Base-by-base conservation (phyloP, 1,140 invertebrate genomes). In the Drosophila albomicans region DNA sequence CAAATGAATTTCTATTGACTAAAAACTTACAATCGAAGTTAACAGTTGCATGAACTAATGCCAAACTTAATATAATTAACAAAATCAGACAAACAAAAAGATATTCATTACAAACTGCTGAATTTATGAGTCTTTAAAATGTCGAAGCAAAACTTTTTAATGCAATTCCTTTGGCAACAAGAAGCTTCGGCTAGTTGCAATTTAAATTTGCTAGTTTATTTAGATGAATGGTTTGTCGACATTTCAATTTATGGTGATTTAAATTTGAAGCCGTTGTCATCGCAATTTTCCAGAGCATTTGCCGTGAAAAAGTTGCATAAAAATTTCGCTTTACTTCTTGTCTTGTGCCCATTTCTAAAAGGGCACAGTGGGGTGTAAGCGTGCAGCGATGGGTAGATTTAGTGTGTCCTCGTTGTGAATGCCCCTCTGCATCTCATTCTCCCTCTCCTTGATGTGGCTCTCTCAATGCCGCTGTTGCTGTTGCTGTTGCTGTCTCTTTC, bases 241-340 rank as follows among this genome's bases (percentile, higher is more conserved):
- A 75, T 82, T 81, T 85, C 78, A 80, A 81, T 80, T 86, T 82
- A 71, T 69, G 79, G 68, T 74, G 74, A 69, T 66, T 79, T 76
- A 58, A 76, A 79, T 61, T 79, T 79, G 41, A 65, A 75, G 66
- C 51, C 58, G 66, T 58, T 75, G 51, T 75, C 66, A 16, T 57
- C 66, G 57, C 66, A 57, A 51, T 77, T 79, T 76, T 73, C 74
- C 74, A 64, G 72, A 62, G 67, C 73, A 79, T 58, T 61, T 30
- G n/a, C 64, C 66, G 58, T 63, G 58, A 51, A 51, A 75, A 75
- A 79, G 66, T 62, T 76, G 79, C 72, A 81, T 79, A 79, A 49
- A 68, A 68, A 71, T 74, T 49, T 73, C 28, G 54, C 54, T 32
- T 6, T 56, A 11, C 7, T 11, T 41, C 7, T 20, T 52, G 58